Base-by-base conservation (phyloP, 2,797 vertebrate genomes). In the Labeo calbasu region DNA sequence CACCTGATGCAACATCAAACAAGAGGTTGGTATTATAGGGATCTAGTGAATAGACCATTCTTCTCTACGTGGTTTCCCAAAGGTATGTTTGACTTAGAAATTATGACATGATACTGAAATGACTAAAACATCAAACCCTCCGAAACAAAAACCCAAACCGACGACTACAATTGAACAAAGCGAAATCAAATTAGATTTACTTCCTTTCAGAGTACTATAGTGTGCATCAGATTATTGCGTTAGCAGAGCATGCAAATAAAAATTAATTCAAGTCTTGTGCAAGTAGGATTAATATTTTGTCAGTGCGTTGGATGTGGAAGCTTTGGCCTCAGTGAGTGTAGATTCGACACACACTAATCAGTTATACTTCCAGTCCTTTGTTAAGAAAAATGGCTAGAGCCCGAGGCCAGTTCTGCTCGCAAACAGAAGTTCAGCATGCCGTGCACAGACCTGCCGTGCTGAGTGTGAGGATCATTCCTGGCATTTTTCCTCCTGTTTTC, bases 361-460 rank as follows among this genome's bases (percentile, higher is more conserved):
- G 86, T 79, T 71, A 81, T 46, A 82, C 46, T 82, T 84, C 70
- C 69, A 82, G n/a, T 12, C 55, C 76, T 86, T 88, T 85, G 82
- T 86, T 89, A 69, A 48, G 70, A 84, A 73, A 65, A 86, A 51
- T 71, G 68, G 69, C 40, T 53, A 80, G 89, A 88, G 92, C 94
- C 92, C 50, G 1, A 40, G 92, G 94, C 91, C 86, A 89, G 91
- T 90, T 91, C 69, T 90, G 86, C 91, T 90, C 89, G 91, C 83
- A 92, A 86, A 90, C 91, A 88, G 79, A 91, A 94, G 94, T 94
- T 94, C 92, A 93, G 89, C 75, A 89, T 72, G 90, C 86, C 91
- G 86, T 95, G 95, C 91, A 93, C 93, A 94, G 95, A 95, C 95
- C 94, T 96, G 95, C 91, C 87, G 57, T 79, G 78, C 90, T 90